Percentiles rank a stretch among this genome's conserved stretches.
Conservation (phyloP, 2,888 invertebrate species). For the Cristatella mucedo region DNA sequence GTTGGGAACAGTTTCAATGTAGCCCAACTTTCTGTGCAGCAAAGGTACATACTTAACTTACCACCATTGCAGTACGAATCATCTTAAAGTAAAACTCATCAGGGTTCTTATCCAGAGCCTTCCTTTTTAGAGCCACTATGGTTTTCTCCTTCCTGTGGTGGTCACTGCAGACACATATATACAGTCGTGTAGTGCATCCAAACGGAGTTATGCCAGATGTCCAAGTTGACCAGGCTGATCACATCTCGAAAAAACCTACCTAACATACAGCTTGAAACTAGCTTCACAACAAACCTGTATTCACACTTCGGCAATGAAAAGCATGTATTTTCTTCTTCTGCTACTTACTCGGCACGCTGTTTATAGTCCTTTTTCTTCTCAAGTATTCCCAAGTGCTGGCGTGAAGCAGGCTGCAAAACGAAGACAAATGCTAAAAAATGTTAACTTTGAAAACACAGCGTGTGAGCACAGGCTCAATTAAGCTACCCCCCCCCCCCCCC, state of each 20-base stretch:
- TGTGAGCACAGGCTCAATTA: too few relatives aligned
- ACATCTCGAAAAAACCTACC: background rate
- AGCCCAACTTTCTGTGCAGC: too few relatives aligned
- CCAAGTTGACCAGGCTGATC: too few relatives aligned
- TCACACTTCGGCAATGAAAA: background rate
- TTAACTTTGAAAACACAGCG: too few relatives aligned
- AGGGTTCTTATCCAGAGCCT: conserved; percentile 79
- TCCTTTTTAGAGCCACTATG: conserved; percentile 60
- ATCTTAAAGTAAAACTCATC: conserved; percentile 98
- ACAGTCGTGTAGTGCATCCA: too few relatives aligned
- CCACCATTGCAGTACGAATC: conserved; percentile 63
- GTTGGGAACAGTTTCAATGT: too few relatives aligned
- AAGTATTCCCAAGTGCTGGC: conserved; percentile 30
- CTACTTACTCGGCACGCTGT: conserved; percentile 29
- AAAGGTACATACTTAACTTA: conserved; percentile 17
- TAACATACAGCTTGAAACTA: background rate
- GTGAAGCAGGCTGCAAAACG: conserved; percentile 21
- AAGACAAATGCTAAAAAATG: too few relatives aligned
- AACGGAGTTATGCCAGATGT: too few relatives aligned
- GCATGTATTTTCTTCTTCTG: background rate
- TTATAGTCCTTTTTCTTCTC: conserved; percentile 39
- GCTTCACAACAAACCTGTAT: background rate
- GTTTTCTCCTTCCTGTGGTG: conserved; percentile 66
- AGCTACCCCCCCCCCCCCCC: too few relatives aligned
- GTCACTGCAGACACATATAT: conserved; percentile 41